These are phyloP conservation scores for Arion vulgaris DNA, from an alignment of 1,140 invertebrate genomes.

Conservation along the genomic window DNA sequence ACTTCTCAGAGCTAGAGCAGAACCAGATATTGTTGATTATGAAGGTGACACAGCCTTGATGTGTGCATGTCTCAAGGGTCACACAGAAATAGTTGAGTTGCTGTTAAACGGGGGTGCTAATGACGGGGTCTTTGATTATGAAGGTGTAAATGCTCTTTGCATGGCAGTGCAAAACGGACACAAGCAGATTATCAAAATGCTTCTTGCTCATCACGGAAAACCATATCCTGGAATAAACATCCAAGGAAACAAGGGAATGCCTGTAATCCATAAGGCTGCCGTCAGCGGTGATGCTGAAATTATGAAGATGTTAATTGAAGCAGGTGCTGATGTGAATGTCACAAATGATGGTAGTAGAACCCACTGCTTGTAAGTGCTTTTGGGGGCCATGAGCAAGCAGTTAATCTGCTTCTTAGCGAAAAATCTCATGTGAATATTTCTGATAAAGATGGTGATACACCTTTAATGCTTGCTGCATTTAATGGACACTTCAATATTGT, in stretches of 20 bases:
- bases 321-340: slow-evolving; percentile 25
- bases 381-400: slow-evolving; percentile 21
- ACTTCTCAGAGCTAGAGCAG: slow-evolving; percentile 38
- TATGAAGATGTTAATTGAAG: slow-evolving; percentile 25
- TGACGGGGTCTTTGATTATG: slow-evolving; percentile 11
- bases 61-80: slow-evolving; percentile 33
- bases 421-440: slow-evolving; percentile 31
- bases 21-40: slow-evolving; percentile 33
- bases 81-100: slow-evolving; percentile 26
- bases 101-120: slow-evolving; percentile 32
- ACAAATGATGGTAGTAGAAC: not conserved
- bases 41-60: slow-evolving; percentile 45
- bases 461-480: slow-evolving; percentile 43
- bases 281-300: slow-evolving; percentile 21
- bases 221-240: slow-evolving; percentile 5
- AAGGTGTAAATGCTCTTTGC: slow-evolving; percentile 16
- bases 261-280: slow-evolving; percentile 31
- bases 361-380: not conserved
- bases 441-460: slow-evolving; percentile 44
- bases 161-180: slow-evolving; percentile 17
- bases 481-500: slow-evolving; percentile 40
- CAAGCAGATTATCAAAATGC: not conserved
- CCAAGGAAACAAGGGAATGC: slow-evolving; percentile 31
- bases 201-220: not conserved
- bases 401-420: slow-evolving; percentile 34